A percentile compares a stretch with the other conserved stretches of the same genome.
Conservation (phyloP, 2,113 vertebrate species). For the Hylia prasina region DNA sequence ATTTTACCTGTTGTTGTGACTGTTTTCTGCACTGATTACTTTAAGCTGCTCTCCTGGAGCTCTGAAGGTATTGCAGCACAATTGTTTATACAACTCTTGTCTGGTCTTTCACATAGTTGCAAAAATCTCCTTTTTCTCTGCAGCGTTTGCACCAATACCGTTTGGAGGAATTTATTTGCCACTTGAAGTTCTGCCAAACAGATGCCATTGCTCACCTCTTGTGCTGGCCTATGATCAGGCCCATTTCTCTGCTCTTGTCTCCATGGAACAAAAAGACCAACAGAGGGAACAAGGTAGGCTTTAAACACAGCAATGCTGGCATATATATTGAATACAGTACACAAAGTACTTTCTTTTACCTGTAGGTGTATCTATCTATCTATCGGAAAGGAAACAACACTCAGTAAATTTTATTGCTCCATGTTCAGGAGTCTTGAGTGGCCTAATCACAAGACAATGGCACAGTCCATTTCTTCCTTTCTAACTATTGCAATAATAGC, state of each 20-base stretch:
- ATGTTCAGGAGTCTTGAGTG: background rate
- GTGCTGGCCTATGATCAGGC: conserved; percentile 98
- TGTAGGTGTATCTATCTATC: background rate
- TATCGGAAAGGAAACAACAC: background rate
- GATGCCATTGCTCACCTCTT: conserved; percentile 96
- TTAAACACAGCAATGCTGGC: background rate
- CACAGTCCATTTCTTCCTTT: background rate
- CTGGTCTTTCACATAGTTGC: background rate
- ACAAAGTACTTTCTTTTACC: background rate
- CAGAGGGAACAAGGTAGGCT: conserved; percentile 92
- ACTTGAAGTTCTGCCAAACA: conserved; percentile 94
- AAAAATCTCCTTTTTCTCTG: background rate
- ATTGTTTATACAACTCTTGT: background rate
- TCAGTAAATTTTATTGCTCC: background rate
- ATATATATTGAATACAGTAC: background rate
- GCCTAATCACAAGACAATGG: background rate
- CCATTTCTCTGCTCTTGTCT: conserved; percentile 97
- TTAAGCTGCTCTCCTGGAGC: background rate
- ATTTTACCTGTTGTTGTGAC: background rate
- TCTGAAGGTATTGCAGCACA: background rate
- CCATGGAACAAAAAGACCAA: conserved; percentile 98
- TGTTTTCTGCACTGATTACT: background rate
- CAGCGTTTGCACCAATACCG: conserved; percentile 95
- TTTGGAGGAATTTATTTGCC: conserved; percentile 98
- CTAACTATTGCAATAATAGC: background rate